Base-by-base conservation (phyloP, 2,797 vertebrate species). In the Pyrocephalus nanus region DNA sequence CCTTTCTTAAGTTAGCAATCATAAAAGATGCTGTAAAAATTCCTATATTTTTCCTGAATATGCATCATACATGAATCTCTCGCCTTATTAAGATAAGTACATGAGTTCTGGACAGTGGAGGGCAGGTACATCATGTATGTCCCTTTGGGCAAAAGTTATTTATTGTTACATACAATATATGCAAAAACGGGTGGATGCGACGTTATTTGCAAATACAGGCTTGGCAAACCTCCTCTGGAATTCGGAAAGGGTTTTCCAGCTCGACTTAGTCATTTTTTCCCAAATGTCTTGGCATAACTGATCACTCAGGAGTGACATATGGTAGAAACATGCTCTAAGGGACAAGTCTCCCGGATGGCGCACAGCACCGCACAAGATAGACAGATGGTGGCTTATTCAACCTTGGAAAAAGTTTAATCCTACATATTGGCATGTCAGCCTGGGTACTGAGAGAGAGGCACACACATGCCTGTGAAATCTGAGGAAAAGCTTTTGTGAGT, bases 301-400 rank as follows among this genome's bases (percentile, higher is more conserved):
- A 96, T 97, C 94, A 74, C 88, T 96, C 88, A 94, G 95, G 97
- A 97, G 98, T 98, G 98, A 97, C 98, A 99, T 99, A 99, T 99
- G 98, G 98, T 95, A 72, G 96, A 87, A 98, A 97, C 97, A 98
- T 92, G 96, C 98, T 98, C 98, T 98, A 96, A 98, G 98, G 98
- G 98, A 98, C 97, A 96, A 95, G 97, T 98, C 98, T 98, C 98
- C 98, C 97, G 98, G 98, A 97, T 98, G 97, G 97, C 92, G 85
- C 97, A 90, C 95, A 95, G 96, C 93, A 97, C 97, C 97, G 97
- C 97, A 97, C 97, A 97, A 97, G 97, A 95, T 97, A 98, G 98
- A 98, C 98, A 99, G 99, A 99, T 99, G 98, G 98, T 96, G 93
- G 98, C 98, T 98, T 98, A 96, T 97, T 98, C 98, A 97, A 98